A percentile compares a stretch with the other conserved stretches of the same genome.
phyloP scores from a whole-genome alignment of 2,113 vertebrate genomes.

The Mustela nigripes region DNA sequence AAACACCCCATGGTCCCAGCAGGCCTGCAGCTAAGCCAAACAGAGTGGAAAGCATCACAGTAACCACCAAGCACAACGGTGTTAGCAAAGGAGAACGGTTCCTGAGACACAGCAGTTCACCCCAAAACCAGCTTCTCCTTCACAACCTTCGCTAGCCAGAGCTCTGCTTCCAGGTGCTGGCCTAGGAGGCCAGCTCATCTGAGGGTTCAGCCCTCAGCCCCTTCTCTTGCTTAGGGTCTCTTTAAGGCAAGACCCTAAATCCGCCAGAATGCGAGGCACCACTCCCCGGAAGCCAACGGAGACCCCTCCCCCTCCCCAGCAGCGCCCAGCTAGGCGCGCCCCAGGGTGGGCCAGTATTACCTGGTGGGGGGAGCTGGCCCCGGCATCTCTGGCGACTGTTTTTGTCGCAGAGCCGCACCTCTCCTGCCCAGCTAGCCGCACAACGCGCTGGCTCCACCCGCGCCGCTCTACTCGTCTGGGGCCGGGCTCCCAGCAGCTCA shows the following conservation, averaged over 20 bases:
- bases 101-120: conserved; percentile 51
- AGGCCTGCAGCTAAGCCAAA: not conserved
- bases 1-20: not conserved
- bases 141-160: conserved; percentile 2
- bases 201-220: not conserved
- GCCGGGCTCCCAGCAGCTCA: conserved; percentile 4
- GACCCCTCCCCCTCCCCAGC: not conserved
- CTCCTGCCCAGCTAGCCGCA: not conserved
- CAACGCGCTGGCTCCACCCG: not conserved
- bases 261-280: not conserved
- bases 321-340: not conserved
- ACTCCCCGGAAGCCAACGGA: not conserved
- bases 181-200: not conserved
- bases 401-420: conserved; percentile 62
- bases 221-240: not conserved
- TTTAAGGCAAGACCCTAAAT: conserved; percentile 16
- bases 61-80: conserved; percentile 3
- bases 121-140: conserved; percentile 62
- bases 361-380: conserved; percentile 65
- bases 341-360: conserved; percentile 42
- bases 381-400: conserved; percentile 67
- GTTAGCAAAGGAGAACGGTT: not conserved
- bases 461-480: not conserved
- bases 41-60: not conserved
- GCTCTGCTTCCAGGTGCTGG: not conserved